Percentiles rank a stretch among this genome's conserved stretches.
These are phyloP conservation scores for Gadus macrocephalus DNA, from an alignment of 2,113 vertebrate genomes.

Conservation along the genomic window DNA sequence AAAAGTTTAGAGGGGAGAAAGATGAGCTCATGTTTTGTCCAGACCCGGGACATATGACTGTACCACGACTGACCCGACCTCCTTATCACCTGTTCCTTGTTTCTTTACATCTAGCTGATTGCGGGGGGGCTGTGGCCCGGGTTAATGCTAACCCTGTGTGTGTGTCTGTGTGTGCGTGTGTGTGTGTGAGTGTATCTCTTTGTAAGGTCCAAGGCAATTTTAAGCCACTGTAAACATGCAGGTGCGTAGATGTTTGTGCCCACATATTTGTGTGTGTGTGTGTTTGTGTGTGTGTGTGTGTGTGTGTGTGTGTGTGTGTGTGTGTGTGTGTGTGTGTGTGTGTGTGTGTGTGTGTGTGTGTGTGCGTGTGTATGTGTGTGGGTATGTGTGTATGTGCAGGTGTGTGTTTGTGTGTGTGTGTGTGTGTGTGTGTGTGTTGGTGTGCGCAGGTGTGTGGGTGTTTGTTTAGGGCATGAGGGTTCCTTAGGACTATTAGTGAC, in stretches of 20 bases:
- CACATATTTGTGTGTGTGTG: conserved; percentile 1
- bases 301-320: background rate
- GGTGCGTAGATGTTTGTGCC: conserved; percentile 7
- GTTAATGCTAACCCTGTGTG: too few relatives aligned
- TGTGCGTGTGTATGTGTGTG: background rate
- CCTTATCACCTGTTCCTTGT: too few relatives aligned
- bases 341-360: background rate
- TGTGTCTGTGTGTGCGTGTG: background rate
- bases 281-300: conserved; percentile 1
- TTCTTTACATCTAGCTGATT: too few relatives aligned
- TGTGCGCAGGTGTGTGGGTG: background rate
- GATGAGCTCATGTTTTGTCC: conserved; percentile 64
- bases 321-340: too few relatives aligned
- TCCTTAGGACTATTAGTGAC: background rate
- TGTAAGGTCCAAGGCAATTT: too few relatives aligned
- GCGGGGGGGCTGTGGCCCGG: too few relatives aligned
- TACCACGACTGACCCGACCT: conserved; percentile 1
- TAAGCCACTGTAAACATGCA: too few relatives aligned
- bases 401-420: background rate
- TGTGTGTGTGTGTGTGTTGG: background rate
- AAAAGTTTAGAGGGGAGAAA: conserved; percentile 45
- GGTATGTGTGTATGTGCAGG: background rate
- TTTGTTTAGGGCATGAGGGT: background rate
- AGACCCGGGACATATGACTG: conserved; percentile 32
- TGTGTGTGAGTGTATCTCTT: background rate